These are phyloP conservation scores for Bombyx mori DNA, from an alignment of 1,140 invertebrate species.

Conservation along the genomic window ASM3026992v2 NC_085126.1:5893001-5893500, in stretches of 20 bases:
- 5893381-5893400: no score
- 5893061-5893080: not conserved
- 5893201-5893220: conserved; percentile 48
- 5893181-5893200: conserved; percentile 51
- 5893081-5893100: not conserved
- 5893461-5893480: no score
- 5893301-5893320: no score
- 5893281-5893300: no score
- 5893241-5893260: conserved; percentile 54
- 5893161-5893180: conserved; percentile 47
- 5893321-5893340: no score
- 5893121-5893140: not conserved
- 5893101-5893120: not conserved
- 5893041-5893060: no score
- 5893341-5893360: no score
- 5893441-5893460: no score
- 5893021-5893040: not conserved
- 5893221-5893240: conserved; percentile 50
- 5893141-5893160: conserved; percentile 8
- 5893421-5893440: no score
- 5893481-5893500: no score
- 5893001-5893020: not conserved
- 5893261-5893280: conserved; percentile 54
- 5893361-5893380: no score
- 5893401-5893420: no score